These are phyloP conservation scores for Pseudochaenichthys georgianus DNA, from an alignment of 2,797 vertebrate species.

Conservation along the genomic window DNA sequence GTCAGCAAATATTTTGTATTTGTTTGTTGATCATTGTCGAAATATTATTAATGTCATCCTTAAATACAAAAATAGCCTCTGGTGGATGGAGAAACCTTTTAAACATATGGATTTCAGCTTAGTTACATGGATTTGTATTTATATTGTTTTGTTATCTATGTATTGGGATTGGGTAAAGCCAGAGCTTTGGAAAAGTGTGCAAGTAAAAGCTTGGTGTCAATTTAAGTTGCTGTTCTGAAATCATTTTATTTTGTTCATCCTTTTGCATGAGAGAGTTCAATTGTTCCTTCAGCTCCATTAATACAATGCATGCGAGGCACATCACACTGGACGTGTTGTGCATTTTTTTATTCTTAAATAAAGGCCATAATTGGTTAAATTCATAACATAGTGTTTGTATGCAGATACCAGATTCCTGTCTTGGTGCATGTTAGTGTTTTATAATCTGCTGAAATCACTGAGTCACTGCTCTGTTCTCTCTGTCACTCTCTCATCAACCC, in stretches of 20 bases:
- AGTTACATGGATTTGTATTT: neutral
- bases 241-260: neutral
- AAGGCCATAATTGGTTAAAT: conserved; percentile 18
- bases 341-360: neutral
- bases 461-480: conserved; percentile 60
- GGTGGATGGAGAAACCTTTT: neutral
- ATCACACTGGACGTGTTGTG: neutral
- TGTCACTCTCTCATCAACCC: conserved; percentile 54
- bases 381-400: conserved; percentile 1
- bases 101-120: neutral
- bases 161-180: neutral
- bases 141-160: neutral
- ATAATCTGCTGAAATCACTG: conserved; percentile 52
- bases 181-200: neutral
- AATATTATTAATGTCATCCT: neutral
- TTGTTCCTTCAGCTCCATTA: neutral
- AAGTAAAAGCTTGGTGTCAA: neutral
- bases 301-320: neutral
- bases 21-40: too few relatives aligned
- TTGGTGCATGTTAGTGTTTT: conserved; percentile 18
- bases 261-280: neutral
- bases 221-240: neutral
- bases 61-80: conserved; percentile 1
- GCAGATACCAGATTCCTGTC: conserved; percentile 12
- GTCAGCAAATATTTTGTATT: neutral